phyloP scores from a whole-genome alignment of 2,888 invertebrate species.

The Clostera curtula region DNA sequence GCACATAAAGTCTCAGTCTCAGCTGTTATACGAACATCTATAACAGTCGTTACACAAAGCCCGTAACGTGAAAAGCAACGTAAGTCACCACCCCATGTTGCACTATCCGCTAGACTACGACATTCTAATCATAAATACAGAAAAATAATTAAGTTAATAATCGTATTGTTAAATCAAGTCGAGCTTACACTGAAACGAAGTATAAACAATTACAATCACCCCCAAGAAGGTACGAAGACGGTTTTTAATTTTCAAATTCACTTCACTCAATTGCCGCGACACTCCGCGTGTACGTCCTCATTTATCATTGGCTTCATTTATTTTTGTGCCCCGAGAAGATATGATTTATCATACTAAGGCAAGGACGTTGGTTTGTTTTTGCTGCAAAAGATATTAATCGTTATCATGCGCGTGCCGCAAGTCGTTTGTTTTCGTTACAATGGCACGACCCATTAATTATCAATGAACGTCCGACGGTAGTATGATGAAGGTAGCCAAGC shows the following conservation, averaged over 20 bases:
- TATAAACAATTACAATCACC: background rate
- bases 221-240: constrained; percentile 3
- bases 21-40: no score
- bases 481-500: constrained; percentile 69
- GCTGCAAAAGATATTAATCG: constrained; percentile 71
- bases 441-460: constrained; percentile 72
- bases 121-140: no score
- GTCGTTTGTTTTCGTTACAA: constrained; percentile 73
- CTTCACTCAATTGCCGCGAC: constrained; percentile 50
- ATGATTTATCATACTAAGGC: constrained; percentile 70
- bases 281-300: constrained; percentile 55
- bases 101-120: no score
- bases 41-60: no score
- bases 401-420: constrained; percentile 65
- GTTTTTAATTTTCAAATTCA: constrained; percentile 54
- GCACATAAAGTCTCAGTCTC: no score
- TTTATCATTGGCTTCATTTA: constrained; percentile 74
- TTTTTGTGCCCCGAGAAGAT: constrained; percentile 70
- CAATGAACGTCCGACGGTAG: constrained; percentile 67
- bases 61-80: no score
- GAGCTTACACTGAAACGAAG: no score
- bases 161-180: no score
- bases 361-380: constrained; percentile 69
- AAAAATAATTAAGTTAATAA: no score
- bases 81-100: no score